These are phyloP conservation scores for Phyllotreta cruciferae DNA, from an alignment of 2,888 invertebrate species.

Conservation along the genomic window DNA sequence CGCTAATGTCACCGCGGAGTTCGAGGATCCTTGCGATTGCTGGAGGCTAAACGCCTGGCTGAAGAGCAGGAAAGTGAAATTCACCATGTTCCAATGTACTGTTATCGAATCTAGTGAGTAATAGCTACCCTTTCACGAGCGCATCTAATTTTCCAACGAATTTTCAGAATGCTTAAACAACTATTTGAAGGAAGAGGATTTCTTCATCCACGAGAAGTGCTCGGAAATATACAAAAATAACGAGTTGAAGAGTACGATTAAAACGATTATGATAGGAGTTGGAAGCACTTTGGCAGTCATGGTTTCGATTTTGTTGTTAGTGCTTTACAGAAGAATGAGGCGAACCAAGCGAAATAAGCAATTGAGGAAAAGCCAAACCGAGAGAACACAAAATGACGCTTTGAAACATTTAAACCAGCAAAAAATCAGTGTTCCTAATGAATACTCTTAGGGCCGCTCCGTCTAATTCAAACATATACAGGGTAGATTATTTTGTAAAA, in stretches of 20 bases:
- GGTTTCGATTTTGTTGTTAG: conserved; percentile 15
- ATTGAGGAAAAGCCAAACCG: neutral
- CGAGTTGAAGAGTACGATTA: conserved; percentile 17
- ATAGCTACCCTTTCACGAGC: too few relatives aligned
- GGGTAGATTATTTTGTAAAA: too few relatives aligned
- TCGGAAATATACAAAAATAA: conserved; percentile 18
- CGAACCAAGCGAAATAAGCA: conserved; percentile 21
- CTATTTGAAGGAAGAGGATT: conserved; percentile 28
- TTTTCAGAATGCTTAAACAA: conserved; percentile 29
- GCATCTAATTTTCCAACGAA: neutral
- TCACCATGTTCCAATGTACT: conserved; percentile 49
- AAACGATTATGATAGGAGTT: conserved; percentile 24
- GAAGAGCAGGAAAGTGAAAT: conserved; percentile 47
- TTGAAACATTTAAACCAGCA: conserved; percentile 7
- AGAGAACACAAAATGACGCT: neutral
- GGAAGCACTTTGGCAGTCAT: conserved; percentile 15
- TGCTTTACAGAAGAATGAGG: conserved; percentile 15
- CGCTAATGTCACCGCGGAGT: conserved; percentile 49
- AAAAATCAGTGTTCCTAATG: conserved; percentile 22
- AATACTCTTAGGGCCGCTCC: conserved; percentile 24
- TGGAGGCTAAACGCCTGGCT: conserved; percentile 55
- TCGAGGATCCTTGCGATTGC: conserved; percentile 54
- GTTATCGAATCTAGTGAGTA: conserved; percentile 47
- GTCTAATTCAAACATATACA: neutral
- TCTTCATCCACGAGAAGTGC: conserved; percentile 26